A percentile compares a stretch with the other conserved stretches of the same genome.
Evolutionary conservation across 2,888 invertebrate genomes (phyloP).

Genomic region (Euzetes globulus): DNA sequence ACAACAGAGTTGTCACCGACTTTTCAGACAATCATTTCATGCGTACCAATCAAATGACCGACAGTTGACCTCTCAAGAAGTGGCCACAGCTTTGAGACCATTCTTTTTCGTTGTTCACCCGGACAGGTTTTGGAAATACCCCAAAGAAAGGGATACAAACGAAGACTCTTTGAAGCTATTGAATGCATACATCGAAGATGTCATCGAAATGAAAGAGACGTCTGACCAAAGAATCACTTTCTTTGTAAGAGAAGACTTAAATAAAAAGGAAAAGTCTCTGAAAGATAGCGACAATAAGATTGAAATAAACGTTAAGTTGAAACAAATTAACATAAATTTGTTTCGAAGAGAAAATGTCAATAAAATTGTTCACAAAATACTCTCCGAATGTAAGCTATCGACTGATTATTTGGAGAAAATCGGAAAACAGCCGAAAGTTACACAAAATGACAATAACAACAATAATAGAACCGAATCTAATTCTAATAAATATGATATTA

Average conservation of each 20-base stretch:
- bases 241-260: slow-evolving; percentile 27
- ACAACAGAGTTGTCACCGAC: too few species aligned
- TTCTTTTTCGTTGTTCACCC: slow-evolving; percentile 95
- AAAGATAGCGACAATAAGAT: background rate
- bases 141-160: slow-evolving; percentile 75
- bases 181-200: slow-evolving; percentile 71
- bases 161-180: slow-evolving; percentile 80
- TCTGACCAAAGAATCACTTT: slow-evolving; percentile 29
- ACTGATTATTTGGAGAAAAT: slow-evolving; percentile 35
- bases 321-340: slow-evolving; percentile 31
- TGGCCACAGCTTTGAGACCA: slow-evolving; percentile 80
- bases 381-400: slow-evolving; percentile 25
- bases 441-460: background rate
- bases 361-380: slow-evolving; percentile 33
- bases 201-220: slow-evolving; percentile 52
- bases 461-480: background rate
- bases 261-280: background rate
- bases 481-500: background rate
- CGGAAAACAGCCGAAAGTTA: slow-evolving; percentile 31
- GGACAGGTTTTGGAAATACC: slow-evolving; percentile 85
- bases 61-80: slow-evolving; percentile 52
- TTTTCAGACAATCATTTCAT: background rate
- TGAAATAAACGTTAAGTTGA: slow-evolving; percentile 17
- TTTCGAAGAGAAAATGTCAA: slow-evolving; percentile 32
- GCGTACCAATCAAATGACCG: background rate